Evolutionary conservation across 2,113 vertebrate species (phyloP).

Genomic region (Cephalopterus ornatus): DNA sequence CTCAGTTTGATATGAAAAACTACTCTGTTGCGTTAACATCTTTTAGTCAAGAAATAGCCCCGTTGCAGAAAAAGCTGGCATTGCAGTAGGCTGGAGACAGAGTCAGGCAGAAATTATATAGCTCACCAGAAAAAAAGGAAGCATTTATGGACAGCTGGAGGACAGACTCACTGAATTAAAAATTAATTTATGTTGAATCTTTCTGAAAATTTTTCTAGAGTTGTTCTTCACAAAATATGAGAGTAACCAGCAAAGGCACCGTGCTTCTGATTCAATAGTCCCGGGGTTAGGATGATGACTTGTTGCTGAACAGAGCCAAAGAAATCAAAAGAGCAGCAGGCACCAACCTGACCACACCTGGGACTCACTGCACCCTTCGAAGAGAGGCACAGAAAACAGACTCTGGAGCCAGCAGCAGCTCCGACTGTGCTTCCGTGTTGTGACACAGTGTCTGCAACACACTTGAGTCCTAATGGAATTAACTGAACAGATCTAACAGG

Average conservation of each 20-base stretch:
- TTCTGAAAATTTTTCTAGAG: neutral
- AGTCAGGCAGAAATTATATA: constrained; percentile 25
- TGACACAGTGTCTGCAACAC: neutral
- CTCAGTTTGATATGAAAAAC: constrained; percentile 68
- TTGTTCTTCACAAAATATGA: constrained; percentile 23
- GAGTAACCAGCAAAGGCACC: constrained; percentile 56
- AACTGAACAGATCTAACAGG: neutral
- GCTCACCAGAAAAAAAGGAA: constrained; percentile 11
- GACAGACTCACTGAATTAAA: neutral
- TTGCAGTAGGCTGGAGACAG: constrained; percentile 57
- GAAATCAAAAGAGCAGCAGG: constrained; percentile 1
- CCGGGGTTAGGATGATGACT: neutral
- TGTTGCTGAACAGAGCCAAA: constrained; percentile 6
- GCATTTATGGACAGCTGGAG: neutral
- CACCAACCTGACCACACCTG: neutral
- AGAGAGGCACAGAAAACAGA: neutral
- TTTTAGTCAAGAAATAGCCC: constrained; percentile 62
- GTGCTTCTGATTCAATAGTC: constrained; percentile 22
- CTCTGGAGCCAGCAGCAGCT: neutral
- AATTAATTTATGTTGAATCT: neutral
- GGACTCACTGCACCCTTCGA: neutral
- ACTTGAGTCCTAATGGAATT: neutral
- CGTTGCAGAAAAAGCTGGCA: constrained; percentile 70
- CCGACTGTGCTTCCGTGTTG: neutral
- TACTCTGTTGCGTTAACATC: constrained; percentile 52